Base-by-base conservation (phyloP, 2,888 invertebrate species). In the Barypeithes pellucidus region DNA sequence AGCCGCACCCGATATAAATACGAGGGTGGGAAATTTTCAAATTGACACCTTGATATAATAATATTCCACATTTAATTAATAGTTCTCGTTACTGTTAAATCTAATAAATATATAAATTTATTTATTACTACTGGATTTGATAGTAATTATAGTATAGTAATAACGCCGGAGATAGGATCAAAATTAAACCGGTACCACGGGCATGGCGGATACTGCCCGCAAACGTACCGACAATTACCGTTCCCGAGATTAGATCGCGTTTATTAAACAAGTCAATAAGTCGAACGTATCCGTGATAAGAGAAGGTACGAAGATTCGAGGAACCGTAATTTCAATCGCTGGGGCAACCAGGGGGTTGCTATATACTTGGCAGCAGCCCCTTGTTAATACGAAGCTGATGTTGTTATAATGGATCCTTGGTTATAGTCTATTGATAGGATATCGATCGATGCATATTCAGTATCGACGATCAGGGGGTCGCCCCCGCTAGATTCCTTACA, bases 201-300 rank as follows among this genome's bases (percentile, higher is more conserved):
- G 50, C 50, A 50, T 22, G 5, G 22, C 50, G n/a, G 22, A 24
- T 24, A 50, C 22, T 50, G 47, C 47, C 22, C 4, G 18, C 47
- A 47, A 47, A 47, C 20, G 9, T 20, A 47, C 22, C 18, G 9
- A 47, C 20, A 47, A 50, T n/a, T 50, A 50, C 50, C 50, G 12
- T 24, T 22, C 24, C 3, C n/a, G n/a, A 22, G 50, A 50, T 22
- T 50, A 5, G 1, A 50, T 50, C 50, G 22, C 22, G 4, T 22
- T 24, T n/a, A 50, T 50, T 50, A 50, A 50, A 50, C n/a, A n/a
- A 22, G 22, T 20, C 50, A 50, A 47, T 47, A 9, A 45, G 43
- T 14, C 8, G 16, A 45, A 47, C 18, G 9, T 47, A 20, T 47
- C 11, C 8, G 5, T 45, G 43, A 45, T 45, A 45, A 45, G 16